Conservation (phyloP, 2,888 invertebrate genomes). For the Drosophila colorata region DNA sequence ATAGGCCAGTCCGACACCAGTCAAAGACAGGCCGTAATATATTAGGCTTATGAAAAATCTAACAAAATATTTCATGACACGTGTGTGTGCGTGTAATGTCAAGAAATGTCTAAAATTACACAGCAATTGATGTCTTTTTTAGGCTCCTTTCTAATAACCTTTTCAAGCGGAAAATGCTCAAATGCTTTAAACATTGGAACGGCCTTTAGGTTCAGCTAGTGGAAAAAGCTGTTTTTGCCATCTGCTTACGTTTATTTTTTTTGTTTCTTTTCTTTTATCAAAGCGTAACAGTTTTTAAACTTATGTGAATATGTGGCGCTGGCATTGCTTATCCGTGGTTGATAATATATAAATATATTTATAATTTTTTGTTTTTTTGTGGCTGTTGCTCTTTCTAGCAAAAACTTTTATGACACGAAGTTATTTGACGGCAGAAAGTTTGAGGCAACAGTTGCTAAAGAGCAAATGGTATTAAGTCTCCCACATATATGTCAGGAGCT, state of each 20-base stretch:
- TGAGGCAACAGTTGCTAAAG: conserved; percentile 20
- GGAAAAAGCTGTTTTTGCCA: too few relatives aligned
- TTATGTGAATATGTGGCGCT: conserved; percentile 10
- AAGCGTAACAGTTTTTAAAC: conserved; percentile 41
- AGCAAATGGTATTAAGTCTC: conserved; percentile 1
- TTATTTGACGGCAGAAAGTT: conserved; percentile 30
- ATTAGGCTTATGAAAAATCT: conserved; percentile 53
- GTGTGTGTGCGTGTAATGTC: conserved; percentile 29
- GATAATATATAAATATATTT: conserved; percentile 24
- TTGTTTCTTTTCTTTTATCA: conserved; percentile 46
- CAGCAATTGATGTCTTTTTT: conserved; percentile 70
- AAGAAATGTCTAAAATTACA: conserved; percentile 66
- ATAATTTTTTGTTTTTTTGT: conserved; percentile 6
- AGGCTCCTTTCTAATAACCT: conserved; percentile 49
- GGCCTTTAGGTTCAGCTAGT: conserved; percentile 19
- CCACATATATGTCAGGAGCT: not conserved
- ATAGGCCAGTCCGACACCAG: conserved; percentile 16
- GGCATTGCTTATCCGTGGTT: conserved; percentile 25
- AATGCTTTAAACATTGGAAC: conserved; percentile 37
- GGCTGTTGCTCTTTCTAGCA: not conserved
- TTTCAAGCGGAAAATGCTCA: conserved; percentile 49
- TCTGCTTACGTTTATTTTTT: conserved; percentile 1
- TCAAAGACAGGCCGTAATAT: conserved; percentile 3
- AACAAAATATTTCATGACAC: conserved; percentile 53
- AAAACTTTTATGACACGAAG: conserved; percentile 42